A percentile compares a stretch with the other conserved stretches of the same genome.
These are phyloP conservation scores for Empidonax alnorum DNA, from an alignment of 2,113 vertebrate species.

Conservation along the genomic window DNA sequence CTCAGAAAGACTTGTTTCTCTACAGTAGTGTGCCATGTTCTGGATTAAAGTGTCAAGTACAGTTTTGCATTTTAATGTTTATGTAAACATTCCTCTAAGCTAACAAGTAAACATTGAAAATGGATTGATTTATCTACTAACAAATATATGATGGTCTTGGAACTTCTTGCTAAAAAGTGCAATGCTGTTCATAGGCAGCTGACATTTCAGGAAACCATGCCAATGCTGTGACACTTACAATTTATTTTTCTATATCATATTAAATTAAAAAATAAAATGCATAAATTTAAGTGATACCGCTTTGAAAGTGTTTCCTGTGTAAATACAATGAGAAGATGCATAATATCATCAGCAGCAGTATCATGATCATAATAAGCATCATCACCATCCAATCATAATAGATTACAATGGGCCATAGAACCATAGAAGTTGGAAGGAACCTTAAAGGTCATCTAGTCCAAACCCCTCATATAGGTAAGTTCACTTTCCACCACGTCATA, in stretches of 20 bases:
- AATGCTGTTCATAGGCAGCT: neutral
- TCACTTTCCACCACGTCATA: neutral
- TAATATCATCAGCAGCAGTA: neutral
- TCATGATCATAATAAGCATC: neutral
- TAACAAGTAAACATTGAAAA: conserved; percentile 10
- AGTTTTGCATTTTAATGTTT: conserved; percentile 20
- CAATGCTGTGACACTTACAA: neutral
- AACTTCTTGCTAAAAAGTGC: neutral
- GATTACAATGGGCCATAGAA: neutral
- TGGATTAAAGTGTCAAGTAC: neutral
- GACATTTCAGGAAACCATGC: neutral
- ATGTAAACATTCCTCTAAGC: neutral
- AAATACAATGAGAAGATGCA: neutral
- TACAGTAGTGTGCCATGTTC: neutral
- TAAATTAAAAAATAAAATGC: neutral
- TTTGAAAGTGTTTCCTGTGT: neutral
- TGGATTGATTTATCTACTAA: neutral
- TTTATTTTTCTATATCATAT: neutral
- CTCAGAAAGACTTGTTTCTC: neutral
- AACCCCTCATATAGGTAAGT: neutral
- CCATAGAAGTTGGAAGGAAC: neutral
- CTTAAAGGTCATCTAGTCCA: neutral
- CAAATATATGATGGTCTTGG: neutral
- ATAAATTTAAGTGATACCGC: neutral
- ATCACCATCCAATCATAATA: neutral